Percentiles rank a stretch among this genome's conserved stretches.
Evolutionary conservation across 2,888 invertebrate genomes (phyloP).

Genomic region (Anodontia alba): DNA sequence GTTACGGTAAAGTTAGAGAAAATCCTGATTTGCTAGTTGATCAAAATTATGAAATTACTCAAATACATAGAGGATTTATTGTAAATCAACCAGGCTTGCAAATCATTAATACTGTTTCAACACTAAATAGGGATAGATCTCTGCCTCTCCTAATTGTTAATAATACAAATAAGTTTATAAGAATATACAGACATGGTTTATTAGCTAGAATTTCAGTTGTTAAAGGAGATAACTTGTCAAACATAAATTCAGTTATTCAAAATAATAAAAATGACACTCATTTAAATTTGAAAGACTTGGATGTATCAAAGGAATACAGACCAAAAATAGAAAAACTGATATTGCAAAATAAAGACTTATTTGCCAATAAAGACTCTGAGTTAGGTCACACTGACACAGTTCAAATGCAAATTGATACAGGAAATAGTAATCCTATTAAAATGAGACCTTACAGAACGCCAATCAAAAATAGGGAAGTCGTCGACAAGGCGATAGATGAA

Average conservation of each 20-base stretch:
- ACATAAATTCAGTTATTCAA: background rate
- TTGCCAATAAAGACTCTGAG: background rate
- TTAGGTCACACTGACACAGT: background rate
- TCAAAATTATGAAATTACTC: background rate
- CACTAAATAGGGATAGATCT: background rate
- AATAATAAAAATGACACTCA: background rate
- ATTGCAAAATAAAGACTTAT: background rate
- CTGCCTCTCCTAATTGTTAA: background rate
- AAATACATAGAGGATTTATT: background rate
- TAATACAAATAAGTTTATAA: background rate
- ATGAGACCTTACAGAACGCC: background rate
- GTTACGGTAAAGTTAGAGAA: background rate
- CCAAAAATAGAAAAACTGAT: background rate
- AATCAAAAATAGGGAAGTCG: background rate
- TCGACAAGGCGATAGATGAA: conserved; percentile 3
- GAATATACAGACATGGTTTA: background rate
- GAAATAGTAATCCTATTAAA: background rate
- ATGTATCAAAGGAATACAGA: background rate
- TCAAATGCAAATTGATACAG: background rate
- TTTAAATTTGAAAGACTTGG: background rate
- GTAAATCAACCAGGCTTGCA: background rate
- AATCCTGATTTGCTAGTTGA: background rate
- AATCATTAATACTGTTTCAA: background rate
- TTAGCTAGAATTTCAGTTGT: background rate
- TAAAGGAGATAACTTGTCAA: background rate